These are phyloP conservation scores for Colletes latitarsis DNA, from an alignment of 1,140 invertebrate genomes.

Conservation along the genomic window DNA sequence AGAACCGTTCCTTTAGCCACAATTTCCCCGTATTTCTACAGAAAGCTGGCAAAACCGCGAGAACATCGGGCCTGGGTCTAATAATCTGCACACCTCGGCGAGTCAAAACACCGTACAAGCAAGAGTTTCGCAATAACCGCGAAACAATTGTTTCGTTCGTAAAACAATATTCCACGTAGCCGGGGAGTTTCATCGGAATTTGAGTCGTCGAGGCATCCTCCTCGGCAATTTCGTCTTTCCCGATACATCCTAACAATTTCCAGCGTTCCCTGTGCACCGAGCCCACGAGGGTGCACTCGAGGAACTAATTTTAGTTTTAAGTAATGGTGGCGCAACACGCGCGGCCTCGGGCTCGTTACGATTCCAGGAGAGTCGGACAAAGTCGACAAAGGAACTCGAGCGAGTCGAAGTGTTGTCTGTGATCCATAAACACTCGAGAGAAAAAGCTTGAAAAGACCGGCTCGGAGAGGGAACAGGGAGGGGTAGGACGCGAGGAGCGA, in stretches of 20 bases:
- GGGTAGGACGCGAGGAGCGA: neutral
- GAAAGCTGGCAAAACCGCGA: too few species aligned
- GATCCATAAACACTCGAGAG: constrained; percentile 48
- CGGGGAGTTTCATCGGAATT: neutral
- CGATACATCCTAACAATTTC: constrained; percentile 31
- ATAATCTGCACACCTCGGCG: too few species aligned
- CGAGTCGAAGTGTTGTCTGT: constrained; percentile 55
- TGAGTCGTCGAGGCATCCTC: neutral
- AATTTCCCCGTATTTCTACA: too few species aligned
- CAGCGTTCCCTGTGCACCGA: neutral
- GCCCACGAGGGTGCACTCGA: constrained; percentile 42
- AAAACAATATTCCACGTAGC: neutral
- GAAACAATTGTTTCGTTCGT: neutral
- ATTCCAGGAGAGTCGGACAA: constrained; percentile 45
- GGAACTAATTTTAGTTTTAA: constrained; percentile 51
- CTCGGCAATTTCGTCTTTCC: neutral
- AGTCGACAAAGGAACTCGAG: constrained; percentile 46
- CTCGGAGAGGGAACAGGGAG: neutral
- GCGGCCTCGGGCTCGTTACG: constrained; percentile 28
- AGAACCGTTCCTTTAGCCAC: too few species aligned
- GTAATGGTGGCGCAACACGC: constrained; percentile 43
- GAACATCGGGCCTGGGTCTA: too few species aligned
- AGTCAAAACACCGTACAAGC: too few species aligned
- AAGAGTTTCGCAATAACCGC: neutral
- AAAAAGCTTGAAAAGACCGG: constrained; percentile 23